These are phyloP conservation scores for Cenopis cana DNA, from an alignment of 2,888 invertebrate species.

Conservation along the genomic window DNA sequence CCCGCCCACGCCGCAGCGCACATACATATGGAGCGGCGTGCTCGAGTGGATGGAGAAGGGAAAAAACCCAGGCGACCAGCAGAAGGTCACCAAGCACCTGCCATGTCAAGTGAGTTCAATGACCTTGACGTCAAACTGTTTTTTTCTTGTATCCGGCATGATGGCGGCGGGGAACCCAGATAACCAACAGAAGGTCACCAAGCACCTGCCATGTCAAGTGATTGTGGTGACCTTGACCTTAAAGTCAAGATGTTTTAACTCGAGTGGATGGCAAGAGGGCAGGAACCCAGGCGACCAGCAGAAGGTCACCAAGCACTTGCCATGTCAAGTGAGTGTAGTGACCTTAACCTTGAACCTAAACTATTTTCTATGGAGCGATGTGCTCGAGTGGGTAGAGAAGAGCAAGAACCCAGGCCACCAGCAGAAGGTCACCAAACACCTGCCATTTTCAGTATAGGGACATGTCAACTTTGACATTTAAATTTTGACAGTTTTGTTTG, in stretches of 20 bases:
- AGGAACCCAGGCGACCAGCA: conserved; percentile 91
- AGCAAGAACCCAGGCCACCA: conserved; percentile 90
- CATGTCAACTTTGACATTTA: too few species aligned
- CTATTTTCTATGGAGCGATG: too few species aligned
- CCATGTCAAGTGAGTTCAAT: conserved; percentile 73
- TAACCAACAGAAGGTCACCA: conserved; percentile 93
- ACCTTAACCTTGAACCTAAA: too few species aligned
- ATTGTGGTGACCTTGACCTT: too few species aligned
- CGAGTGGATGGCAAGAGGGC: conserved; percentile 97
- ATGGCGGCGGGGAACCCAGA: too few species aligned
- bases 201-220: conserved; percentile 83
- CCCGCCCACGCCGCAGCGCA: conserved; percentile 62
- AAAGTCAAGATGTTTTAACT: too few species aligned
- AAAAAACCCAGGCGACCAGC: conserved; percentile 90
- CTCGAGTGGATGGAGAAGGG: conserved; percentile 97
- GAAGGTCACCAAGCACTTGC: conserved; percentile 91
- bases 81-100: conserved; percentile 91
- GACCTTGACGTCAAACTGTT: too few species aligned
- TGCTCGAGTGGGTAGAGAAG: conserved; percentile 98
- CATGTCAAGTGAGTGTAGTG: conserved; percentile 76
- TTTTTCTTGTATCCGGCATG: too few species aligned
- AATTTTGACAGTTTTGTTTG: too few species aligned
- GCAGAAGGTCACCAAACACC: conserved; percentile 91
- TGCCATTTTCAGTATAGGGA: too few species aligned
- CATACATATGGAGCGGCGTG: conserved; percentile 90